These are phyloP conservation scores for Drosophila insularis DNA, from an alignment of 1,140 invertebrate species.

Conservation along the genomic window DNA sequence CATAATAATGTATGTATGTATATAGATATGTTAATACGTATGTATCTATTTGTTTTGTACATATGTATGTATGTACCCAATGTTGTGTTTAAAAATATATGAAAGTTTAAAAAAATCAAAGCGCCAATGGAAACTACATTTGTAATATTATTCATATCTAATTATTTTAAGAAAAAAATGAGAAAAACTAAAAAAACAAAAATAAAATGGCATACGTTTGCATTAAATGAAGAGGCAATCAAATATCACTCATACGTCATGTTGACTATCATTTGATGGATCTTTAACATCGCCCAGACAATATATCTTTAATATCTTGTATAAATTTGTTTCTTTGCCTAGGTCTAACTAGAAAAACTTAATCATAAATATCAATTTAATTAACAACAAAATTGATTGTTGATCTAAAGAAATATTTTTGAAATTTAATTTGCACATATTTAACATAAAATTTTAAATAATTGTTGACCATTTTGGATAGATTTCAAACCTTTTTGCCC, in stretches of 20 bases:
- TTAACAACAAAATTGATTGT: no score
- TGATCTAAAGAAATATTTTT: no score
- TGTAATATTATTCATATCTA: neutral
- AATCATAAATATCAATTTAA: no score
- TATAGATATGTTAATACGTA: neutral
- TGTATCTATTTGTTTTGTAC: slow-evolving; percentile 25
- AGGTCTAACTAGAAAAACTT: no score
- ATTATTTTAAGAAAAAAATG: neutral
- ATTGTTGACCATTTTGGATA: no score
- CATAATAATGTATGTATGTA: slow-evolving; percentile 17
- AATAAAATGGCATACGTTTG: neutral
- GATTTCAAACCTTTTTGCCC: no score
- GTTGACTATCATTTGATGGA: neutral
- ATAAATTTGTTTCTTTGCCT: no score
- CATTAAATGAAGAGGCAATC: neutral
- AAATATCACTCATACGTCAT: neutral
- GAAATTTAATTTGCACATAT: no score
- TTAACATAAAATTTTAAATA: no score
- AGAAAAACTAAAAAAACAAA: neutral
- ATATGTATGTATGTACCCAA: slow-evolving; percentile 13
- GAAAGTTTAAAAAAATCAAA: neutral
- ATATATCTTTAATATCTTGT: no score
- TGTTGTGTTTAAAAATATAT: slow-evolving; percentile 1
- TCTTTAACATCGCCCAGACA: no score
- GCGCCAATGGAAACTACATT: neutral